A percentile compares a stretch with the other conserved stretches of the same genome.
phyloP scores from a whole-genome alignment of 1,140 invertebrate species.

The Panulirus ornatus region DNA sequence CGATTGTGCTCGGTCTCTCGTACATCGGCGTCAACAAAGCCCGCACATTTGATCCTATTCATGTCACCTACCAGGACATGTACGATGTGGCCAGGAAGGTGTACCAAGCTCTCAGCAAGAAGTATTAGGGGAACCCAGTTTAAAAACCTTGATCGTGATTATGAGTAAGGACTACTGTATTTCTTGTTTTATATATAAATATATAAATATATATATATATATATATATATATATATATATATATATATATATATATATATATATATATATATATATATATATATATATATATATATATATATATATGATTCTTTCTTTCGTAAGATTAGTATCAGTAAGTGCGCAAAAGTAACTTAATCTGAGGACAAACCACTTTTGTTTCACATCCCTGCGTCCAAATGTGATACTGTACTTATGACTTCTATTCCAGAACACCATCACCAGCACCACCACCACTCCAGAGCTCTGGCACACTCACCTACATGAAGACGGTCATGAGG shows the following conservation, averaged over 20 bases:
- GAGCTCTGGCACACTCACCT: too few species aligned
- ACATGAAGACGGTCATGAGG: too few species aligned
- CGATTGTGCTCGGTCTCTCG: slow-evolving; percentile 24
- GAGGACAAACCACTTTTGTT: too few species aligned
- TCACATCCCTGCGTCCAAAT: too few species aligned
- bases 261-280: slow-evolving; percentile 56
- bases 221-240: slow-evolving; percentile 47
- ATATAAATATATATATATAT: slow-evolving; percentile 53
- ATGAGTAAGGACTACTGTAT: too few species aligned
- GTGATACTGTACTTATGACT: too few species aligned
- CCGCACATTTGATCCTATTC: slow-evolving; percentile 20
- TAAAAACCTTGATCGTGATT: too few species aligned
- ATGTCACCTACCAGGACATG: slow-evolving; percentile 44
- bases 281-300: too few species aligned
- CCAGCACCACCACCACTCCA: too few species aligned
- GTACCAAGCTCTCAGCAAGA: slow-evolving; percentile 36
- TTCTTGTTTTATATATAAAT: neutral
- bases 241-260: slow-evolving; percentile 50
- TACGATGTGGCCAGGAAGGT: slow-evolving; percentile 42
- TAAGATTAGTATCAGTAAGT: too few species aligned
- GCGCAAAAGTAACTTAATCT: too few species aligned
- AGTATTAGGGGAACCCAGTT: slow-evolving; percentile 1
- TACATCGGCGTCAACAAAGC: neutral
- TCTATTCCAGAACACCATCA: too few species aligned
- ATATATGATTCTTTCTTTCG: slow-evolving; percentile 16